These are phyloP conservation scores for Tarsius wallacei DNA, from an alignment of 2,797 vertebrate species.

Conservation along the genomic window DNA sequence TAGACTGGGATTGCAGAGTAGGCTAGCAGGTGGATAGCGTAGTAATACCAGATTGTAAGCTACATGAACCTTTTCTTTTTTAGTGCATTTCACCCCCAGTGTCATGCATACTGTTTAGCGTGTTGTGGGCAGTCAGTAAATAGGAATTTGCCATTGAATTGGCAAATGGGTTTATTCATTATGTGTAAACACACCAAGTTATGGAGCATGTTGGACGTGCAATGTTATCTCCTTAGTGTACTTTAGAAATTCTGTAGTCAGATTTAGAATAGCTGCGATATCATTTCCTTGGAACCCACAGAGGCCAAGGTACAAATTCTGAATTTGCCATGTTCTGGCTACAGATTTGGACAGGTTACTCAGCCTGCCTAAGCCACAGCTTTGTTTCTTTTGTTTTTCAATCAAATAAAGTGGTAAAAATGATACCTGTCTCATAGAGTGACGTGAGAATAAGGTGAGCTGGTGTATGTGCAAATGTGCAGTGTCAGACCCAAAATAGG, in stretches of 20 bases:
- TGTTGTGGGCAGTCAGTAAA: not conserved
- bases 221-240: not conserved
- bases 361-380: not conserved
- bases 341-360: not conserved
- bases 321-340: not conserved
- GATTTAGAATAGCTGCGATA: not conserved
- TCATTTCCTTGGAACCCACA: not conserved
- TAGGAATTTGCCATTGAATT: not conserved
- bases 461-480: not conserved
- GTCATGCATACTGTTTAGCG: not conserved
- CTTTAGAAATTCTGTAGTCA: not conserved
- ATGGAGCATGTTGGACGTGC: not conserved
- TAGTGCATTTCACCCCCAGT: not conserved
- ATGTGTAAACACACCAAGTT: not conserved
- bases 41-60: not conserved
- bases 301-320: not conserved
- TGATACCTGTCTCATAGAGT: not conserved
- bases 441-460: not conserved
- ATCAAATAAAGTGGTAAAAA: constrained; percentile 27
- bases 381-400: not conserved
- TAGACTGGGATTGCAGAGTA: not conserved
- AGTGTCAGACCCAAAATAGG: not conserved
- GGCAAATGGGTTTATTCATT: not conserved
- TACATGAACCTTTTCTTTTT: not conserved
- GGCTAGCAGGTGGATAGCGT: not conserved